Evolutionary conservation across 2,888 invertebrate genomes (phyloP).

Genomic region (Microplitis manilae): DNA sequence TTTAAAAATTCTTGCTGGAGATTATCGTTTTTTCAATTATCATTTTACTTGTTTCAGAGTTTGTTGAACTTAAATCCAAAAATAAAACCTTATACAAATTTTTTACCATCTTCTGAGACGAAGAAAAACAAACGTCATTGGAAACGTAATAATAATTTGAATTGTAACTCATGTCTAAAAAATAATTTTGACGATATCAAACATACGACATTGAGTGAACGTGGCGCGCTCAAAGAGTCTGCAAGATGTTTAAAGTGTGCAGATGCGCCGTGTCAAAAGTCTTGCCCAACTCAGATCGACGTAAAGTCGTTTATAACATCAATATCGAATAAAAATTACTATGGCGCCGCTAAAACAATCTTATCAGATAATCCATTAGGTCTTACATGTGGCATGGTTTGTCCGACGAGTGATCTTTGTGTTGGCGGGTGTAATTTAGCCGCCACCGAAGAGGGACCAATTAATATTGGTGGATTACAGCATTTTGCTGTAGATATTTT

Average conservation of each 20-base stretch:
- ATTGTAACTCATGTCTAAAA: slow-evolving; percentile 72
- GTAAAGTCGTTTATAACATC: slow-evolving; percentile 97
- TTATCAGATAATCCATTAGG: slow-evolving; percentile 98
- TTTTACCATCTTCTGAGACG: slow-evolving; percentile 88
- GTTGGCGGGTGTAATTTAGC: slow-evolving; percentile 98
- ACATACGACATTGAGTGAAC: slow-evolving; percentile 96
- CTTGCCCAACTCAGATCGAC: slow-evolving; percentile 98
- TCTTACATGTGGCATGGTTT: slow-evolving; percentile 97
- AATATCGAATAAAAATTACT: slow-evolving; percentile 98
- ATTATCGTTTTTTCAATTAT: not conserved
- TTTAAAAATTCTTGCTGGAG: too few relatives aligned
- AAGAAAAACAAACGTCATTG: slow-evolving; percentile 93
- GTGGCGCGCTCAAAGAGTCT: slow-evolving; percentile 93
- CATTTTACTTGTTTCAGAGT: slow-evolving; percentile 79
- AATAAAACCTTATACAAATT: slow-evolving; percentile 81
- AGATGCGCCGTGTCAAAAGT: slow-evolving; percentile 98
- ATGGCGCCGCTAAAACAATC: slow-evolving; percentile 96
- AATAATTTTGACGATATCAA: slow-evolving; percentile 98
- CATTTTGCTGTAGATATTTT: slow-evolving; percentile 93
- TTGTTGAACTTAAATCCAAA: slow-evolving; percentile 89
- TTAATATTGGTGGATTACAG: slow-evolving; percentile 98
- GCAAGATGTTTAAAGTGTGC: slow-evolving; percentile 92
- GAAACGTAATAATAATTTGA: slow-evolving; percentile 84
- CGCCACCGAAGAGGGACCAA: slow-evolving; percentile 97
- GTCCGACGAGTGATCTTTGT: slow-evolving; percentile 98